These are phyloP conservation scores for Stenchaetothrips biformis DNA, from an alignment of 2,888 invertebrate species.

Conservation along the genomic window DNA sequence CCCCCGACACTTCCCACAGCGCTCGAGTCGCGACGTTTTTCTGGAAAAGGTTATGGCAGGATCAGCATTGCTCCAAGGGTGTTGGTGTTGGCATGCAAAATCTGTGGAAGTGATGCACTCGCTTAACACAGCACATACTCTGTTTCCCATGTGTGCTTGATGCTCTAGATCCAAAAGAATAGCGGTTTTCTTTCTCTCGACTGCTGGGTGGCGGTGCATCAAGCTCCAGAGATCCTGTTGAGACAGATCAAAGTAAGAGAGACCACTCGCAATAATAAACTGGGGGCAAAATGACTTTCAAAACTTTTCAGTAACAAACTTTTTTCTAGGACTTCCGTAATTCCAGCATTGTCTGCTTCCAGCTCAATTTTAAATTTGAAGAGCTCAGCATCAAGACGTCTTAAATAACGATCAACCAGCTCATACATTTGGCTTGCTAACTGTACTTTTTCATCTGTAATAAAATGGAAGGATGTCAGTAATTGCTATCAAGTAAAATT, in stretches of 20 bases:
- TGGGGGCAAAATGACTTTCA: slow-evolving; percentile 1
- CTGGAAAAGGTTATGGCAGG: slow-evolving; percentile 44
- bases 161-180: slow-evolving; percentile 46
- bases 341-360: slow-evolving; percentile 97
- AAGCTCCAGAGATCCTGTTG: slow-evolving; percentile 75
- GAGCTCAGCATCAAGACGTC: slow-evolving; percentile 82
- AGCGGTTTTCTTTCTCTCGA: slow-evolving; percentile 81
- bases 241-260: slow-evolving; percentile 29
- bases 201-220: slow-evolving; percentile 63
- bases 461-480: background rate
- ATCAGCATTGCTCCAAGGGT: background rate
- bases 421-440: slow-evolving; percentile 93
- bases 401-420: slow-evolving; percentile 85
- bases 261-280: background rate
- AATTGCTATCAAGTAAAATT: slow-evolving; percentile 1
- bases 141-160: background rate
- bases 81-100: too few relatives aligned
- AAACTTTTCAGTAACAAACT: slow-evolving; percentile 43
- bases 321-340: slow-evolving; percentile 92
- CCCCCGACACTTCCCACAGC: slow-evolving; percentile 39
- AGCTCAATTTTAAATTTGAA: slow-evolving; percentile 98
- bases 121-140: background rate
- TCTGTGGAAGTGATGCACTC: too few relatives aligned
- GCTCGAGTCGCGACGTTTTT: slow-evolving; percentile 71
- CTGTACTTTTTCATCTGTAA: slow-evolving; percentile 83